Percentiles rank a stretch among this genome's conserved stretches.
Evolutionary conservation across 1,140 invertebrate species (phyloP).

Genomic region (Pristionchus pacificus): DNA sequence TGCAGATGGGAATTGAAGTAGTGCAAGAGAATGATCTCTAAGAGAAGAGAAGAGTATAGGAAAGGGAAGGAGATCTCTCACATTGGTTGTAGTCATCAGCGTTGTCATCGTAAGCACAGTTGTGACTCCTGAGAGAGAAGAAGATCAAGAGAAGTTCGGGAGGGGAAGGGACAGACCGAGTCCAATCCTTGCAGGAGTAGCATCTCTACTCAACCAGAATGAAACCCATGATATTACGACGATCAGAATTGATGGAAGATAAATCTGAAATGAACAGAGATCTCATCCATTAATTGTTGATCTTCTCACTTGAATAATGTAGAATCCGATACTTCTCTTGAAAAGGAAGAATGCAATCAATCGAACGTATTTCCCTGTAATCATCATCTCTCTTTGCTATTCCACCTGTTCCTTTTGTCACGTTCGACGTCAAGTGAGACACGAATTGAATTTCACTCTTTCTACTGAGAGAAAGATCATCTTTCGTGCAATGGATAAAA

Average conservation of each 20-base stretch:
- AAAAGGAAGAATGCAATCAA: conserved; percentile 43
- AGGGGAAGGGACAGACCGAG: conserved; percentile 57
- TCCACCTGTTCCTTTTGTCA: too few species aligned
- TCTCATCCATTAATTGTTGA: not conserved
- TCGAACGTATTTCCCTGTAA: conserved; percentile 46
- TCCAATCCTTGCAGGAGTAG: conserved; percentile 52
- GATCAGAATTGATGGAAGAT: conserved; percentile 47
- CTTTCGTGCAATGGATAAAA: too few species aligned
- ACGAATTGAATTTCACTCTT: too few species aligned
- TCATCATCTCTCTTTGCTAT: not conserved
- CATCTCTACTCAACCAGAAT: conserved; percentile 51
- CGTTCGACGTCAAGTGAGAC: too few species aligned
- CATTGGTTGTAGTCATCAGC: conserved; percentile 42
- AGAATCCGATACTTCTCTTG: conserved; percentile 47
- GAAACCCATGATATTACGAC: conserved; percentile 53
- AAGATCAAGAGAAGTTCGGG: too few species aligned
- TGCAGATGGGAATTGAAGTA: too few species aligned
- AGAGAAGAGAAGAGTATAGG: not conserved
- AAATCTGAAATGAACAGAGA: conserved; percentile 24
- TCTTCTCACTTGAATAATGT: conserved; percentile 30
- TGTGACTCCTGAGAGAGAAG: not conserved
- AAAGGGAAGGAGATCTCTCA: not conserved
- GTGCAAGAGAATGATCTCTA: too few species aligned
- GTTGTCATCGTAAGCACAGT: conserved; percentile 58
- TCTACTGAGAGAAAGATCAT: too few species aligned